Evolutionary conservation across 92 coral and sea anemone species (phyloP).

Genomic region (Hydrozoanthus gracilis): DNA sequence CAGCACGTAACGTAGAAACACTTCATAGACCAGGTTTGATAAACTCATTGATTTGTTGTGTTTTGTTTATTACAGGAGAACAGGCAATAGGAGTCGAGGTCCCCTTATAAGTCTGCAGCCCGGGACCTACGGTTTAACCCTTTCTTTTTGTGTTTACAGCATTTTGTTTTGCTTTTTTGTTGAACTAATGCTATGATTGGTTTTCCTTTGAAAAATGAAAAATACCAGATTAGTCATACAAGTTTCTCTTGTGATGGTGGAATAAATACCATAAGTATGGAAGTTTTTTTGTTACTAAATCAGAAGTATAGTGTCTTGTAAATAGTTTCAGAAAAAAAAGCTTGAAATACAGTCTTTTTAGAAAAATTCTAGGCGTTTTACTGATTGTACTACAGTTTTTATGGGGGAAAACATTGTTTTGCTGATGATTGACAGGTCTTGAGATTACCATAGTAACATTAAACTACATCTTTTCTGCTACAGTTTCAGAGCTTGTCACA

Average conservation of each 20-base stretch:
- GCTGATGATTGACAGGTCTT: conserved; percentile 19
- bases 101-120: too few species aligned
- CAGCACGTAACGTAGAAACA: too few species aligned
- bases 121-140: too few species aligned
- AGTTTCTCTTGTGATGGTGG: background rate
- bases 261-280: background rate
- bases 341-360: background rate
- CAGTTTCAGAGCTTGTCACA: background rate
- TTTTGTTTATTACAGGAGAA: too few species aligned
- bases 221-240: background rate
- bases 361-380: conserved; percentile 19
- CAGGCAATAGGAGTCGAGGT: too few species aligned
- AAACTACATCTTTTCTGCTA: background rate
- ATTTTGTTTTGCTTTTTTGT: conserved; percentile 17
- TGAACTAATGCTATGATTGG: conserved; percentile 5
- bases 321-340: conserved; percentile 12
- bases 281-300: conserved; percentile 5
- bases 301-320: conserved; percentile 1
- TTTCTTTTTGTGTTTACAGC: background rate
- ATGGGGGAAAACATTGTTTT: background rate
- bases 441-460: conserved; percentile 14
- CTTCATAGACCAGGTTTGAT: too few species aligned
- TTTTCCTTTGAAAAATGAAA: conserved; percentile 8
- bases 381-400: conserved; percentile 12
- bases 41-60: too few species aligned